Evolutionary conservation across 1,140 invertebrate genomes (phyloP).

Genomic region (Meloidogyne chitwoodi): DNA sequence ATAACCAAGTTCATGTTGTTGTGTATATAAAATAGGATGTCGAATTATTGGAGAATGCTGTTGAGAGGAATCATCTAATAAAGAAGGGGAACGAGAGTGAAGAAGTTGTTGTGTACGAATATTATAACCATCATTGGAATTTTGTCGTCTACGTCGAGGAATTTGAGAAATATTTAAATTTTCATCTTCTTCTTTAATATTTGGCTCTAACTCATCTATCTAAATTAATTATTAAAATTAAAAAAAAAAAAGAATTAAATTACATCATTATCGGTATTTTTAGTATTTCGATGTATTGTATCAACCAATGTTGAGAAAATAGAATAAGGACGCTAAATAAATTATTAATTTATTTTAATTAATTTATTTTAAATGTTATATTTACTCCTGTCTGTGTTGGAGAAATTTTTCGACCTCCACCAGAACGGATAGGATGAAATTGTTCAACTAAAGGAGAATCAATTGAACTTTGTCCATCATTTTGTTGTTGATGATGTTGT

Average conservation of each 20-base stretch:
- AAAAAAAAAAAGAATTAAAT: not conserved
- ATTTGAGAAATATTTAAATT: not conserved
- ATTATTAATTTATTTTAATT: not conserved
- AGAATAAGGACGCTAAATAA: slow-evolving; percentile 51
- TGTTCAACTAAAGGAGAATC: not conserved
- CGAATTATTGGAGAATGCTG: not conserved
- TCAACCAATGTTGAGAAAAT: slow-evolving; percentile 56
- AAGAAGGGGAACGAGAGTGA: not conserved
- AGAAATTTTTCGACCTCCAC: slow-evolving; percentile 1
- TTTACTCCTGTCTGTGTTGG: not conserved
- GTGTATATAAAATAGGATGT: not conserved
- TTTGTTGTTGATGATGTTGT: not conserved
- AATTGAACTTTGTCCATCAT: not conserved
- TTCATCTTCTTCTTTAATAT: not conserved
- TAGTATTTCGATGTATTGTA: slow-evolving; percentile 41
- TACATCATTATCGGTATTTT: not conserved
- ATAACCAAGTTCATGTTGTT: slow-evolving; percentile 4
- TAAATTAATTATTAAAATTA: not conserved
- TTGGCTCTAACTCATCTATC: not conserved
- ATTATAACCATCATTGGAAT: not conserved
- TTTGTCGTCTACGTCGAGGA: not conserved
- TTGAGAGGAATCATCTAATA: not conserved
- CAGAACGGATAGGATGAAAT: not conserved
- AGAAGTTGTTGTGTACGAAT: not conserved
- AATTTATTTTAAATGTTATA: not conserved